Evolutionary conservation across 1,140 invertebrate species (phyloP).

Genomic region (Solenopsis invicta): DNA sequence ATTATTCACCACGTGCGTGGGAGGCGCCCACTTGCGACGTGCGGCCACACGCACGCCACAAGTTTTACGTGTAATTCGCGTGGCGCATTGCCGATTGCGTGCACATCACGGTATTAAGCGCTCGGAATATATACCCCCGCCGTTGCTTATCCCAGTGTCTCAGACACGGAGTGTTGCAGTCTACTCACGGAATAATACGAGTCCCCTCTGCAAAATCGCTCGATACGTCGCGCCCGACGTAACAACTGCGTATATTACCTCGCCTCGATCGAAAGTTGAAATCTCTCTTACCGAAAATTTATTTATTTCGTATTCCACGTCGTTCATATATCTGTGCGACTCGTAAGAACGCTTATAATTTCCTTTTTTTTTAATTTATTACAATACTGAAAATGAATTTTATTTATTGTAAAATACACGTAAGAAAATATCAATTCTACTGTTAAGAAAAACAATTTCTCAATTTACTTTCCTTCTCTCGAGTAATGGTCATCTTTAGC

Average conservation of each 20-base stretch:
- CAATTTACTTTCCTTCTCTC: no score
- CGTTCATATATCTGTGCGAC: no score
- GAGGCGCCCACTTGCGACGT: slow-evolving; percentile 65
- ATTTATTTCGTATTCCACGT: background rate
- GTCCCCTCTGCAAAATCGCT: slow-evolving; percentile 40
- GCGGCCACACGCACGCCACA: slow-evolving; percentile 60
- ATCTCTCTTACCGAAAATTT: background rate
- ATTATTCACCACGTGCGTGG: slow-evolving; percentile 71
- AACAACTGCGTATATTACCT: background rate
- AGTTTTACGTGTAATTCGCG: slow-evolving; percentile 33
- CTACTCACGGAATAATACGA: slow-evolving; percentile 26
- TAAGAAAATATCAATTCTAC: no score
- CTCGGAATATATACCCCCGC: background rate
- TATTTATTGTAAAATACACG: background rate
- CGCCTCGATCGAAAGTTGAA: slow-evolving; percentile 3
- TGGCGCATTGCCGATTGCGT: slow-evolving; percentile 57
- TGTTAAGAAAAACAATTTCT: no score
- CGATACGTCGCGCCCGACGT: slow-evolving; percentile 40
- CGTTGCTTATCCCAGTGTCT: slow-evolving; percentile 32
- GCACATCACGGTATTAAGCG: slow-evolving; percentile 44
- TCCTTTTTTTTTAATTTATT: background rate
- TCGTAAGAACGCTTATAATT: background rate
- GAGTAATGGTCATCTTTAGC: no score
- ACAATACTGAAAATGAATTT: background rate
- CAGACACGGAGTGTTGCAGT: slow-evolving; percentile 15